These are phyloP conservation scores for Psittacula echo DNA, from an alignment of 2,797 vertebrate genomes.

Conservation along the genomic window DNA sequence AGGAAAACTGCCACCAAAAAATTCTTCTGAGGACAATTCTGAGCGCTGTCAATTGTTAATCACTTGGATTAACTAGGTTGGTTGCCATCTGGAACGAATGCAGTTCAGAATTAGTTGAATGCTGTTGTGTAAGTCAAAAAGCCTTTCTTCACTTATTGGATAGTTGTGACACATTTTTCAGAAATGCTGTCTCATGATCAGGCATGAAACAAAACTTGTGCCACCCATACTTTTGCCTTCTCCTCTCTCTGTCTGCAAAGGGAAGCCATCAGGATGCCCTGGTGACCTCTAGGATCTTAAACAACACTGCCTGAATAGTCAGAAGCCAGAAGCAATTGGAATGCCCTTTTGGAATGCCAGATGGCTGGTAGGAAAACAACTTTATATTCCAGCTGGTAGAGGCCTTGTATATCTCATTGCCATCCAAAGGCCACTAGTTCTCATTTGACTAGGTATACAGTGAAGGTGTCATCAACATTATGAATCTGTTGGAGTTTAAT, in stretches of 20 bases:
- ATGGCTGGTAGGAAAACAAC: not conserved
- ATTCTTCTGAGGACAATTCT: not conserved
- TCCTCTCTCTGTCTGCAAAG: not conserved
- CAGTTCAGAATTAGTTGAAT: not conserved
- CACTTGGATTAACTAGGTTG: slow-evolving; percentile 22
- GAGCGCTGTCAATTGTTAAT: slow-evolving; percentile 17
- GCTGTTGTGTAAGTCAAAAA: not conserved
- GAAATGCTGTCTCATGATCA: not conserved
- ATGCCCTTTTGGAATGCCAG: slow-evolving; percentile 28
- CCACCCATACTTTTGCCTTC: not conserved
- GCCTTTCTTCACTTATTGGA: not conserved
- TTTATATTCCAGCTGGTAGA: not conserved
- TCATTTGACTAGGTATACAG: slow-evolving; percentile 39
- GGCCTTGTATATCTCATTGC: not conserved
- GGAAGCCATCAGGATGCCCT: not conserved
- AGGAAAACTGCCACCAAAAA: not conserved
- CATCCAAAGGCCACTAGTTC: slow-evolving; percentile 14
- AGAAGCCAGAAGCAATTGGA: not conserved
- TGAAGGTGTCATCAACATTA: slow-evolving; percentile 11
- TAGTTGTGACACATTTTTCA: not conserved
- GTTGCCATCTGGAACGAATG: slow-evolving; percentile 22
- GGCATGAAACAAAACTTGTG: not conserved
- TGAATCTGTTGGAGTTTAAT: slow-evolving; percentile 42
- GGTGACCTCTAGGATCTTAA: not conserved
- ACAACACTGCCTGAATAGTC: not conserved